phyloP scores from a whole-genome alignment of 1,140 invertebrate genomes.

The Aphis gossypii region DNA sequence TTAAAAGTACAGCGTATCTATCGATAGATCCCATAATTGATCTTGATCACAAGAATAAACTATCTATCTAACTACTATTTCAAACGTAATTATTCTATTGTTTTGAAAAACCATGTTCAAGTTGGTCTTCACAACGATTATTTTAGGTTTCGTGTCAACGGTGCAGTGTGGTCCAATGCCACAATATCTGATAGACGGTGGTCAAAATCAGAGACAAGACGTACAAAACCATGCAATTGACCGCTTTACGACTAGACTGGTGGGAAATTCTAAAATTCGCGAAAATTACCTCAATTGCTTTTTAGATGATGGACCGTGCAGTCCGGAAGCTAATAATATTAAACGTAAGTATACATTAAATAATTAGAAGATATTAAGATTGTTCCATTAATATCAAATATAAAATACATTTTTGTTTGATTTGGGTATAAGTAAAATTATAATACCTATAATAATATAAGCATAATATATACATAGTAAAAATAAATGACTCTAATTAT shows the following conservation, averaged over 20 bases:
- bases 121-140: neutral
- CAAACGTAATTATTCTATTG: neutral
- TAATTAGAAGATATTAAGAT: neutral
- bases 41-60: conserved; percentile 24
- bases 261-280: conserved; percentile 70
- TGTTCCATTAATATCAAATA: neutral
- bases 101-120: neutral
- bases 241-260: conserved; percentile 3
- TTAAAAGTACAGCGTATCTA: conserved; percentile 33
- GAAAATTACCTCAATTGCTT: conserved; percentile 74
- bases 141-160: neutral
- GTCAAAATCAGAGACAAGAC: neutral
- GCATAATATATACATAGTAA: no score
- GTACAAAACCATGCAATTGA: conserved; percentile 24
- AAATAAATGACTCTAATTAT: no score
- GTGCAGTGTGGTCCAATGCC: conserved; percentile 3
- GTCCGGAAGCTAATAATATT: conserved; percentile 73
- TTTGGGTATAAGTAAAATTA: no score
- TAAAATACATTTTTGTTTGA: no score
- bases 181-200: neutral
- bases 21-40: neutral
- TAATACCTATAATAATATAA: no score
- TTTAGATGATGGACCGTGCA: conserved; percentile 73
- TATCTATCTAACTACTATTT: neutral
- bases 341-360: conserved; percentile 69